Evolutionary conservation across 1,140 invertebrate species (phyloP), one percentile per base, ranked within the genome.

Genomic region (Ceratina calcarata): DNA sequence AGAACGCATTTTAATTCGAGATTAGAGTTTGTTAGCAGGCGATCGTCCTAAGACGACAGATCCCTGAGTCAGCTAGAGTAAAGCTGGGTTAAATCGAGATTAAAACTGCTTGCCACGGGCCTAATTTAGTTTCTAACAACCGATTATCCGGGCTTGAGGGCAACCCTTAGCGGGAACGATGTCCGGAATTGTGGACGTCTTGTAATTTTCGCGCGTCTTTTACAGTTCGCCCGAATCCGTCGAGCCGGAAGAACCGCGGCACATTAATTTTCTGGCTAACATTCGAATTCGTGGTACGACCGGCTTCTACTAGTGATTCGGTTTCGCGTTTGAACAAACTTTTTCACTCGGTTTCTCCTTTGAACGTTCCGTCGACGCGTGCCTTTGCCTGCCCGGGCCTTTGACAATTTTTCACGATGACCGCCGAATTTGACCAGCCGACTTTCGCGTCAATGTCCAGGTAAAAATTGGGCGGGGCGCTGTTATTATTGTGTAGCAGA

Each of bases 91-190:
- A 70, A 84, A 84, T 70, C 71, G 78, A 87, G 87, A 89, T 89
- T 89, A 86, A 73, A 82, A 79, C 75, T 74, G 70, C 77, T 80
- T 58, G 45, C 78, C 24, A 69, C 32, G 64, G 22, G 58, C 77
- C 77, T 91, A 91, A 91, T 90, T 88, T 89, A 89, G 86, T 87
- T 90, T 78, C 87, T 90, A 90, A 88, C 89, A 89, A 84, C 62
- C 67, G 79, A 78, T 90, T 86, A 89, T 87, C 88, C 86, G 6
- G 20, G 37, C 6, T 45, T 10, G 37, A 8, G 37, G 37, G 6
- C 4, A 60, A 77, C 80, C 83, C 85, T 86, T 84, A 15, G 60
- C 82, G 55, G 68, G 15, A 27, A 67, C 61, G 61, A 24, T 24
- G 57, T 66, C 60, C 65, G 58, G 15, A 18, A 15, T 55, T 15